These are phyloP conservation scores for Actias luna DNA, from an alignment of 2,888 invertebrate species.

Conservation along the genomic window DNA sequence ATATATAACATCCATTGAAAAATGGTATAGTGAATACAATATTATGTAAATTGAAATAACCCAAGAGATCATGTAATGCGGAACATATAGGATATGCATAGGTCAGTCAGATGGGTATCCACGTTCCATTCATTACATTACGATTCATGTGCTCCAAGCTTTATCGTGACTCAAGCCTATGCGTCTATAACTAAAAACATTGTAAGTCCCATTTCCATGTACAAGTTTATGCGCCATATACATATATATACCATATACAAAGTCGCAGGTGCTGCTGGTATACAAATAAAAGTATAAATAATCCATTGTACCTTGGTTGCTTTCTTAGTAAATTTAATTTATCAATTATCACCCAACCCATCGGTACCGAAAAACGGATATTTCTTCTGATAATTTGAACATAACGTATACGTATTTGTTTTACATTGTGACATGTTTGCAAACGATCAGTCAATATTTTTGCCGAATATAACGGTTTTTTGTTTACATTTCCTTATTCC, in stretches of 20 bases:
- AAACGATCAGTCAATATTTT: conserved; percentile 15
- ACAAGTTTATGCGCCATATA: too few relatives aligned
- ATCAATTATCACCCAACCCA: background rate
- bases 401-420: background rate
- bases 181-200: conserved; percentile 26
- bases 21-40: background rate
- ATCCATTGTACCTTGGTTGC: background rate
- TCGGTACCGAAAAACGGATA: background rate
- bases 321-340: background rate
- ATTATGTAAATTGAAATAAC: background rate
- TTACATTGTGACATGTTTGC: conserved; percentile 9
- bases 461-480: conserved; percentile 15
- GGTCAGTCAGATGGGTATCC: conserved; percentile 26
- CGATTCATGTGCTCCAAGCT: conserved; percentile 18
- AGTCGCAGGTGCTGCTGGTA: too few relatives aligned
- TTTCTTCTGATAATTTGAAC: conserved; percentile 6
- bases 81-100: background rate
- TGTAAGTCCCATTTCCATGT: too few relatives aligned
- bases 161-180: conserved; percentile 25
- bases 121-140: conserved; percentile 23
- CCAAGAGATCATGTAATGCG: background rate
- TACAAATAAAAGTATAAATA: background rate
- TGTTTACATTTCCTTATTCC: conserved; percentile 13
- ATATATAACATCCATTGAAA: too few relatives aligned
- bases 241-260: too few relatives aligned